phyloP scores from a whole-genome alignment of 2,888 invertebrate genomes.

The Blastobasis lacticolella region DNA sequence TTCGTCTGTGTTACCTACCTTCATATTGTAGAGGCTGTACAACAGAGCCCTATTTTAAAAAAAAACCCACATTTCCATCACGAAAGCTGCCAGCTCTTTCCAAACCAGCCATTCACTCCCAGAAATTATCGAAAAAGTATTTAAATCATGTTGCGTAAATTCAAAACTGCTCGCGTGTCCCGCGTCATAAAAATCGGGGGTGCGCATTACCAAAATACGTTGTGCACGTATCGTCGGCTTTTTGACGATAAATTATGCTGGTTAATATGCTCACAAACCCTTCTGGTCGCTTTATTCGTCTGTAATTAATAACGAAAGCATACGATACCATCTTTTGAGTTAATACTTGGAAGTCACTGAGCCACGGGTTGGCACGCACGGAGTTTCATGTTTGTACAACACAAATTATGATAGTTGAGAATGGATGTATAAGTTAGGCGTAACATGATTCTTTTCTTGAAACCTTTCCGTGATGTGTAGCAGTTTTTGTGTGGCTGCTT shows the following conservation, averaged over 20 bases:
- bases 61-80: no score
- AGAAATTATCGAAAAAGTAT: no score
- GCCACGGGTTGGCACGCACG: constrained; percentile 9
- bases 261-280: constrained; percentile 59
- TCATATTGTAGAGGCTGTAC: no score
- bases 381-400: constrained; percentile 1
- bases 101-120: no score
- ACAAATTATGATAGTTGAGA: not conserved
- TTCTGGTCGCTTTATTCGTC: constrained; percentile 43
- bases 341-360: constrained; percentile 9
- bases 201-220: constrained; percentile 57
- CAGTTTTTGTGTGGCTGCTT: no score
- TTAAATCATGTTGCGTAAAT: no score
- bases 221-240: constrained; percentile 56
- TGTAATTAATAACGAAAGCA: constrained; percentile 62
- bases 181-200: constrained; percentile 44
- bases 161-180: constrained; percentile 38
- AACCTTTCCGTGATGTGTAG: no score
- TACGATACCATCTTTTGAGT: constrained; percentile 50
- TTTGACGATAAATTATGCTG: constrained; percentile 56
- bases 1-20: no score
- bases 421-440: not conserved
- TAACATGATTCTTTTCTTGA: not conserved
- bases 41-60: no score
- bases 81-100: no score